These are phyloP conservation scores for Antedon mediterranea DNA, from an alignment of 53 echinoderm and acorn worm genomes.

Conservation along the genomic window DNA sequence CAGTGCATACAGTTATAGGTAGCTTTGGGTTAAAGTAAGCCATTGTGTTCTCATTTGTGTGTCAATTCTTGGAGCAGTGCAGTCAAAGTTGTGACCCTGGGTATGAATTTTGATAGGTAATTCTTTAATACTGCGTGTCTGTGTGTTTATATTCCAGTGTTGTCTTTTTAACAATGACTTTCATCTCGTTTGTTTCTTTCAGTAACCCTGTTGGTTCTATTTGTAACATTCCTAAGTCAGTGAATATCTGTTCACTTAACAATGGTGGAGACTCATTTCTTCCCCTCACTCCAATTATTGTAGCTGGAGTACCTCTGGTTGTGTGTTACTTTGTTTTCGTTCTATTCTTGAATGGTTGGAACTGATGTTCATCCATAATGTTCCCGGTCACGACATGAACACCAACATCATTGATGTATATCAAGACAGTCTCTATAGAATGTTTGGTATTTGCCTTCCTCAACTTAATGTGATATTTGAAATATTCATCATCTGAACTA, in stretches of 20 bases:
- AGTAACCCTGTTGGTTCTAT: not conserved
- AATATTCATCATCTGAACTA: no score
- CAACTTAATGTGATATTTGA: no score
- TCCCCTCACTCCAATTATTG: not conserved
- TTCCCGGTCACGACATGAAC: not conserved
- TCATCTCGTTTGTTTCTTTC: not conserved
- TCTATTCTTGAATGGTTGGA: not conserved
- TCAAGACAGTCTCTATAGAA: no score
- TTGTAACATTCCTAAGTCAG: not conserved
- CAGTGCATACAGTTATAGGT: no score
- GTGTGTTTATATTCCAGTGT: not conserved
- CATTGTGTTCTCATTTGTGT: constrained; percentile 14
- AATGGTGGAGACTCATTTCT: not conserved
- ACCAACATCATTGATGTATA: no score
- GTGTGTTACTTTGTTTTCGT: no score
- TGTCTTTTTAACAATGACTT: not conserved
- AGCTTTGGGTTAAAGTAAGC: constrained; percentile 26
- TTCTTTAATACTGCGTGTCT: not conserved
- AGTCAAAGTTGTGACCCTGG: no score
- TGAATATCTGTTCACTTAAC: not conserved
- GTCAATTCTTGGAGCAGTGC: no score
- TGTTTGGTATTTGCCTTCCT: no score
- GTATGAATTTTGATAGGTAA: no score
- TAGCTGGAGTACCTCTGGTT: not conserved
- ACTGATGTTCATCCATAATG: not conserved